Percentiles rank a stretch among this genome's conserved stretches.
phyloP scores from a whole-genome alignment of 2,888 invertebrate species.

The Drosophila falleni region DNA sequence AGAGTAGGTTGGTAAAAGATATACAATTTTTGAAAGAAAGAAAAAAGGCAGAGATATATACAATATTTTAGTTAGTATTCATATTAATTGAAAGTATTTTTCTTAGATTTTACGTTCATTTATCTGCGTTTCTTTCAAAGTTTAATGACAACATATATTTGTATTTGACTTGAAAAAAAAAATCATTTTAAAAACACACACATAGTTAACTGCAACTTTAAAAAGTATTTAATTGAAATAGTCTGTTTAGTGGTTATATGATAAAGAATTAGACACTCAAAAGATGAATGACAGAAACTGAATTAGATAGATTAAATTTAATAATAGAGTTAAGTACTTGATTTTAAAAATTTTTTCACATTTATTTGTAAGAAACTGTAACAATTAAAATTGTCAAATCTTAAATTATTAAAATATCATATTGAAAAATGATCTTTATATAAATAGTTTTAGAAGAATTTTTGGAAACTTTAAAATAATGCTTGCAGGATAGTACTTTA shows the following conservation, averaged over 20 bases:
- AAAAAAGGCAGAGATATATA: slow-evolving; percentile 79
- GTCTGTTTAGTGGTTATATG: slow-evolving; percentile 40
- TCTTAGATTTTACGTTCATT: slow-evolving; percentile 29
- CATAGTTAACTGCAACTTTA: slow-evolving; percentile 52
- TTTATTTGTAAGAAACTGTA: slow-evolving; percentile 16
- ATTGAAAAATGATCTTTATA: background rate
- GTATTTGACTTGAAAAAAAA: slow-evolving; percentile 41
- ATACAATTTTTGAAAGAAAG: slow-evolving; percentile 69
- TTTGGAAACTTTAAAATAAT: background rate
- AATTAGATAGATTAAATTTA: slow-evolving; percentile 48
- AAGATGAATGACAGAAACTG: slow-evolving; percentile 51
- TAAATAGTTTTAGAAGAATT: background rate
- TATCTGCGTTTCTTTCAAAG: slow-evolving; percentile 22
- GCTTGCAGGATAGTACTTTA: too few species aligned
- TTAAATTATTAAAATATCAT: background rate
- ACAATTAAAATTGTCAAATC: slow-evolving; percentile 10
- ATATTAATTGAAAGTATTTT: slow-evolving; percentile 59
- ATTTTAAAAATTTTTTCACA: slow-evolving; percentile 30
- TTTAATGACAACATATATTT: slow-evolving; percentile 40
- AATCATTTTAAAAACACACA: slow-evolving; percentile 63
- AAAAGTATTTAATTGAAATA: slow-evolving; percentile 45
- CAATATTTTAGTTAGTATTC: slow-evolving; percentile 75
- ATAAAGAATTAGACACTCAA: slow-evolving; percentile 70
- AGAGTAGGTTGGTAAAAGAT: slow-evolving; percentile 60
- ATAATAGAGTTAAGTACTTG: slow-evolving; percentile 40